These are phyloP conservation scores for Botia kubotai DNA, from an alignment of 2,797 vertebrate genomes.

Conservation along the genomic window DNA sequence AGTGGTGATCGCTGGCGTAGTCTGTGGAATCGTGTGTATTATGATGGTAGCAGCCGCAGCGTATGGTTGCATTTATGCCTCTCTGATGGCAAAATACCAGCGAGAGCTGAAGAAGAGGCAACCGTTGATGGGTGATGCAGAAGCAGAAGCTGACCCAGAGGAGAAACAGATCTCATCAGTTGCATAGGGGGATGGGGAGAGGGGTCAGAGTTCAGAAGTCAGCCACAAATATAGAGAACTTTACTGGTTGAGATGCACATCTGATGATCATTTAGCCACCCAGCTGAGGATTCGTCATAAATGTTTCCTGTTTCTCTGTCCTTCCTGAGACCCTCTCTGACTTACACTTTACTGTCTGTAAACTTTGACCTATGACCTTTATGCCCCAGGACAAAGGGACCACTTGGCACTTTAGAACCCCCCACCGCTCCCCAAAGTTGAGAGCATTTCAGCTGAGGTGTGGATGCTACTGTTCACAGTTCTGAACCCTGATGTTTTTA, in stretches of 20 bases:
- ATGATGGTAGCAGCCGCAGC: constrained; percentile 99
- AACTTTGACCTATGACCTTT: constrained; percentile 38
- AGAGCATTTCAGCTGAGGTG: constrained; percentile 35
- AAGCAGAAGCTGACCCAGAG: constrained; percentile 83
- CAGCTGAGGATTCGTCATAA: constrained; percentile 27
- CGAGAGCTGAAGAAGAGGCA: constrained; percentile 97
- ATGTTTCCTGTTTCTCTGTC: constrained; percentile 79
- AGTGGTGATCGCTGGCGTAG: constrained; percentile 94
- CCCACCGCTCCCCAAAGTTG: constrained; percentile 22
- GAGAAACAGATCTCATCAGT: constrained; percentile 98
- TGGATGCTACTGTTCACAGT: constrained; percentile 19
- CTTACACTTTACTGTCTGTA: constrained; percentile 26
- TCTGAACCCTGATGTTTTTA: constrained; percentile 30
- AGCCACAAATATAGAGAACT: constrained; percentile 30
- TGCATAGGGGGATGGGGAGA: constrained; percentile 79
- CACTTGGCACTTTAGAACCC: constrained; percentile 57
- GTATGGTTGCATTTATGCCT: constrained; percentile 97
- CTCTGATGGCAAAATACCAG: constrained; percentile 98
- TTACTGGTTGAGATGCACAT: constrained; percentile 29
- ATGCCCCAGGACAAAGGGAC: constrained; percentile 41
- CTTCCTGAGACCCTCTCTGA: constrained; percentile 37
- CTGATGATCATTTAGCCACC: constrained; percentile 18
- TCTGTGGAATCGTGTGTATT: constrained; percentile 96
- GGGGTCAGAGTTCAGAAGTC: constrained; percentile 60
- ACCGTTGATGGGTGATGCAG: constrained; percentile 92